Percentiles rank a stretch among this genome's conserved stretches.
phyloP scores from a whole-genome alignment of 2,797 vertebrate species.

The Notolepis coatsorum region DNA sequence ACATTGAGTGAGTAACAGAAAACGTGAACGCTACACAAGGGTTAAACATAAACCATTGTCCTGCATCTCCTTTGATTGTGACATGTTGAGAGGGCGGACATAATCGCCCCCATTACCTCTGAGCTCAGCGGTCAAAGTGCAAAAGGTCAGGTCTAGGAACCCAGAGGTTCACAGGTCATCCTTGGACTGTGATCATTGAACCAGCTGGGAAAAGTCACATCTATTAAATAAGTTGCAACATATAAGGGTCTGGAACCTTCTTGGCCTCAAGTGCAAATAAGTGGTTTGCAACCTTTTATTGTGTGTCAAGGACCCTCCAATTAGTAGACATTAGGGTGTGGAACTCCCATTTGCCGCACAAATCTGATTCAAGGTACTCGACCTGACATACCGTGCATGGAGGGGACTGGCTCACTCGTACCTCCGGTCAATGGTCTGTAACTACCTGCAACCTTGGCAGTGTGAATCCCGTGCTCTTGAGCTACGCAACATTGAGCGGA shows the following conservation, averaged over 20 bases:
- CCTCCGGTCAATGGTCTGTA: too few relatives aligned
- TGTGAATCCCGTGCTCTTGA: too few relatives aligned
- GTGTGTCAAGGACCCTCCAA: too few relatives aligned
- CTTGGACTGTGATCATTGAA: constrained; percentile 48
- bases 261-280: constrained; percentile 27
- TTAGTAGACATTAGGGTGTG: too few relatives aligned
- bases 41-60: constrained; percentile 24
- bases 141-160: constrained; percentile 46
- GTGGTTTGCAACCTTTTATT: constrained; percentile 11
- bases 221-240: constrained; percentile 45
- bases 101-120: constrained; percentile 55
- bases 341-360: too few relatives aligned
- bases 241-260: constrained; percentile 29
- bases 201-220: constrained; percentile 52
- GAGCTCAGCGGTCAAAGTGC: constrained; percentile 52
- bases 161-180: constrained; percentile 40
- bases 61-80: constrained; percentile 47
- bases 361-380: too few relatives aligned
- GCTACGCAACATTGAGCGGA: too few relatives aligned
- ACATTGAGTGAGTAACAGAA: too few relatives aligned
- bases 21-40: too few relatives aligned
- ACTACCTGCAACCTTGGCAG: too few relatives aligned
- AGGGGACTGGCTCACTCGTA: too few relatives aligned
- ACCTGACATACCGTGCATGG: too few relatives aligned
- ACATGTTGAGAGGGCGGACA: constrained; percentile 46